Evolutionary conservation across 2,888 invertebrate species (phyloP), one percentile per base, ranked within the genome.

Genomic region (Plutella xylostella): DNA sequence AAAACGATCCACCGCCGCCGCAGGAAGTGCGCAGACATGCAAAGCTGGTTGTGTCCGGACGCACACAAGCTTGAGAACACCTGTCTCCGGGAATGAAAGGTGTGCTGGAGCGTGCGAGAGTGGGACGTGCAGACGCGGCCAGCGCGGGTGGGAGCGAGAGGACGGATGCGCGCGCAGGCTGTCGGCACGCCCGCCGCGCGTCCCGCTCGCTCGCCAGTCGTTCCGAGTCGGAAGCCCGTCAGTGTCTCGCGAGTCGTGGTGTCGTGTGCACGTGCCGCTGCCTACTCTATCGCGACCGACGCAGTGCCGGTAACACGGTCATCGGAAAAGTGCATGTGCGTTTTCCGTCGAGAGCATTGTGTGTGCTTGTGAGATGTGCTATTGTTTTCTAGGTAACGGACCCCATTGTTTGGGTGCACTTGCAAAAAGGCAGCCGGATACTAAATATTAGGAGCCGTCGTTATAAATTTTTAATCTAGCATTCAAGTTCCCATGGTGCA

Each of bases 241-340:
- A 80, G 82, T 82, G 79, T 80, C 70, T 76, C 79, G 80, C 78
- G 79, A 68, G 79, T 74, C 72, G 71, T 76, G 80, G 77, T 68
- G 73, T 72, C 71, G 73, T 55, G 68, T 59, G 69, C 65, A 67
- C 61, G 78, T 79, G 75, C 75, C 73, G 74, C 75, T 61, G 66
- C 68, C 72, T 74, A 76, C 70, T 73, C 57, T 63, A 64, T 69
- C 72, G 79, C 77, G 80, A 80, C 72, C 80, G 78, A 78, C 79
- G 74, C 78, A 73, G 78, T 78, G 74, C 72, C 79, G 78, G 79
- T 75, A 79, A 79, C 69, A 40, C 73, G 79, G 73, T 75, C 76
- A 77, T 80, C 80, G 82, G 82, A 80, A 80, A 34, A 83, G 82
- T 83, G 82, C 77, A 80, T 83, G 82, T 83, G 82, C 82, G 78